Evolutionary conservation across 1,140 invertebrate genomes (phyloP).

Genomic region (Drosophila sp.): DNA sequence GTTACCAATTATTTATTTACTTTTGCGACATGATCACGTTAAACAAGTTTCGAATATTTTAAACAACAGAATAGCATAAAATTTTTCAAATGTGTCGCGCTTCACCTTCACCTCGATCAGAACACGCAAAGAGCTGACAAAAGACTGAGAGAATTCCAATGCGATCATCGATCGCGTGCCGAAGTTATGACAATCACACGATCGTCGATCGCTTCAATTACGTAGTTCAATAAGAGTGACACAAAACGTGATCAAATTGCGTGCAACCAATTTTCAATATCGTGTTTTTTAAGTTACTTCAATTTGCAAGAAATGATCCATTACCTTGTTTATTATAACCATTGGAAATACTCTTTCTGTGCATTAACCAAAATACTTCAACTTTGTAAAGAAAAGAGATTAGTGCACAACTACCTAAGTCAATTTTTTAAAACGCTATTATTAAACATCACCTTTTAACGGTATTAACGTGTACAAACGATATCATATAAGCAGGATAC

Average conservation of each 20-base stretch:
- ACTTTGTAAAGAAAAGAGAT: too few relatives aligned
- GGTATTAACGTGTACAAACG: background rate
- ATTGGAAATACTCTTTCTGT: background rate
- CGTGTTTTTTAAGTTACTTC: background rate
- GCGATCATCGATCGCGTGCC: constrained; percentile 56
- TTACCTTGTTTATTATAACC: background rate
- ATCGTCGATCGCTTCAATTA: constrained; percentile 61
- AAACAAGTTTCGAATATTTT: constrained; percentile 8
- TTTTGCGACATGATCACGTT: constrained; percentile 31
- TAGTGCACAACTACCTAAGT: too few relatives aligned
- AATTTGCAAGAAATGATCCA: background rate
- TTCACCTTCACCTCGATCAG: constrained; percentile 18
- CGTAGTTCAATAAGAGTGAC: constrained; percentile 56
- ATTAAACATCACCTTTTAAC: background rate
- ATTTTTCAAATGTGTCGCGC: background rate
- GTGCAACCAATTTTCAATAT: constrained; percentile 27
- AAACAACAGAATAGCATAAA: constrained; percentile 1
- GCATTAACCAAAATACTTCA: too few relatives aligned
- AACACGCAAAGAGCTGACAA: constrained; percentile 34
- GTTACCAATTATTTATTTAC: constrained; percentile 15
- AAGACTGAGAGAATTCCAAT: constrained; percentile 51
- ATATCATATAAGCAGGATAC: background rate
- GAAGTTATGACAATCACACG: constrained; percentile 56
- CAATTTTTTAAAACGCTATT: too few relatives aligned
- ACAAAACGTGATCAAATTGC: constrained; percentile 65